Conservation (phyloP, 2,888 invertebrate species). For the Cataglyphis rosenhaueri region DNA sequence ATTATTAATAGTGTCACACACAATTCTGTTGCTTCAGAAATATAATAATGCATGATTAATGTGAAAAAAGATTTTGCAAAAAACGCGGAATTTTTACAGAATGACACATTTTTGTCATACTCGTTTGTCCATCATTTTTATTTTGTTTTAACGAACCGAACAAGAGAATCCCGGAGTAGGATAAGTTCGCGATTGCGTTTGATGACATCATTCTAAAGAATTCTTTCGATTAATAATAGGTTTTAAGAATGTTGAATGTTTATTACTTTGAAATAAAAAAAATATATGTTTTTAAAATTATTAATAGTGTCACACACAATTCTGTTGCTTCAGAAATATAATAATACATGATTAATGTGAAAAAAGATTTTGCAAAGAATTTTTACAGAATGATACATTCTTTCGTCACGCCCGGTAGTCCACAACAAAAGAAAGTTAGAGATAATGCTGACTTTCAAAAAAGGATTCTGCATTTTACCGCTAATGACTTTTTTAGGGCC, state of each 20-base stretch:
- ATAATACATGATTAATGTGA: neutral
- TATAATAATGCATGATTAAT: neutral
- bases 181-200: neutral
- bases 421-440: neutral
- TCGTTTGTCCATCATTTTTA: neutral
- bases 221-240: neutral
- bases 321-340: neutral
- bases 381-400: neutral
- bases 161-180: conserved; percentile 58
- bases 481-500: neutral
- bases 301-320: neutral
- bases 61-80: neutral
- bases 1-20: neutral
- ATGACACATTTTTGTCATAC: neutral
- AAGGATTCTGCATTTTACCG: neutral
- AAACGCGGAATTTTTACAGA: neutral
- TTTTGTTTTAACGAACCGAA: conserved; percentile 50
- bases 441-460: neutral
- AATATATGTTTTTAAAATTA: neutral
- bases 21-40: neutral
- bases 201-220: neutral
- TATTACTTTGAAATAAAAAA: neutral
- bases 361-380: neutral
- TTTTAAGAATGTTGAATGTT: neutral
- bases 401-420: neutral